A percentile compares a stretch with the other conserved stretches of the same genome.
These are phyloP conservation scores for Brachymystax lenok DNA, from an alignment of 2,797 vertebrate genomes.

Conservation along the genomic window DNA sequence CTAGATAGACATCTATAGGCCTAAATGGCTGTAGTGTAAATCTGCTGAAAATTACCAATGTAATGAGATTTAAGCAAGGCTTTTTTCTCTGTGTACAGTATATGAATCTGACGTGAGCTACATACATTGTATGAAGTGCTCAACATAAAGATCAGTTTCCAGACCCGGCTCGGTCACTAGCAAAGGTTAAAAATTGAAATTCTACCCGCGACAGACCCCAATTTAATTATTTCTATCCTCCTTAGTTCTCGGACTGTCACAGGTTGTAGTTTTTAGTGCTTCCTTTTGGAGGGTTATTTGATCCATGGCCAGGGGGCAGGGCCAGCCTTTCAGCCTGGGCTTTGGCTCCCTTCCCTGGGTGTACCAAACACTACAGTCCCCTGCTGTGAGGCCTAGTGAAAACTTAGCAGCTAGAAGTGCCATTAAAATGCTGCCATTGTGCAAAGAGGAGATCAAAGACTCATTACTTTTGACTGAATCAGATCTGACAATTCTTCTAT, in stretches of 20 bases:
- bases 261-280: conserved; percentile 61
- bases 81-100: neutral
- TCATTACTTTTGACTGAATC: neutral
- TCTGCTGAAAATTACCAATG: neutral
- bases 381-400: conserved; percentile 70
- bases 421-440: conserved; percentile 48
- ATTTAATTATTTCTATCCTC: conserved; percentile 68
- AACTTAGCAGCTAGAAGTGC: conserved; percentile 58
- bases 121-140: conserved; percentile 30
- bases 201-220: conserved; percentile 45
- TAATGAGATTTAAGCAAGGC: neutral
- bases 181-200: conserved; percentile 39
- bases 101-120: conserved; percentile 14
- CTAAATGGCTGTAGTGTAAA: neutral
- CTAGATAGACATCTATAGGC: neutral
- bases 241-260: conserved; percentile 58
- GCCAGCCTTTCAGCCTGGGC: conserved; percentile 63
- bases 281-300: conserved; percentile 60
- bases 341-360: conserved; percentile 63
- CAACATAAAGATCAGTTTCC: conserved; percentile 22
- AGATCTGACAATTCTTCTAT: too few species aligned
- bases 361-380: conserved; percentile 61
- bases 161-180: conserved; percentile 25
- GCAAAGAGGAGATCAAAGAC: neutral
- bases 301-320: conserved; percentile 65